Percentiles rank a stretch among this genome's conserved stretches.
Conservation (phyloP, 2,797 vertebrate species). For the Cynodonichthys magdalenae region DNA sequence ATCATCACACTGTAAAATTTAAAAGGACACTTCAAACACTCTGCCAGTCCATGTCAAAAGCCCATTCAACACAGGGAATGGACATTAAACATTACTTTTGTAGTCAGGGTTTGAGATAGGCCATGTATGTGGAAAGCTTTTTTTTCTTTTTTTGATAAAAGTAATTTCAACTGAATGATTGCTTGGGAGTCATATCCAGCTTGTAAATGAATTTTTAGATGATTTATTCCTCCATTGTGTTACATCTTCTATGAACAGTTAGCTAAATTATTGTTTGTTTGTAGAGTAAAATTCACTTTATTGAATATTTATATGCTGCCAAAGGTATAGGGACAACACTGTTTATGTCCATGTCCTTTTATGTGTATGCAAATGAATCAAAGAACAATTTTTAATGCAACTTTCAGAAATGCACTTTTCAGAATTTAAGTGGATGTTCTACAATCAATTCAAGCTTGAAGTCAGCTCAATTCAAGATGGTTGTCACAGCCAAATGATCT, state of each 20-base stretch:
- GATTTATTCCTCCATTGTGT: slow-evolving; percentile 19
- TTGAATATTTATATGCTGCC: too few species aligned
- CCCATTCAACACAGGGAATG: slow-evolving; percentile 11
- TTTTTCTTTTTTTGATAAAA: neutral
- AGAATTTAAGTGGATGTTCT: too few species aligned
- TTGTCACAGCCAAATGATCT: too few species aligned
- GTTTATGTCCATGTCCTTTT: too few species aligned
- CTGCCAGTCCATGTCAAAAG: slow-evolving; percentile 44
- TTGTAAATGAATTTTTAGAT: slow-evolving; percentile 25
- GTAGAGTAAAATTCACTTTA: too few species aligned
- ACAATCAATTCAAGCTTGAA: too few species aligned
- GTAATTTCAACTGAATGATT: slow-evolving; percentile 21
- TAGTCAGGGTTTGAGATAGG: slow-evolving; percentile 15
- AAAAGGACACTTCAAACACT: slow-evolving; percentile 43
- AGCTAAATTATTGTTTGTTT: too few species aligned
- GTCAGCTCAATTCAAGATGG: too few species aligned
- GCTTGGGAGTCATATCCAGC: slow-evolving; percentile 13
- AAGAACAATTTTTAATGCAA: too few species aligned
- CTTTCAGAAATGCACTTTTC: too few species aligned
- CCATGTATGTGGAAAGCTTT: slow-evolving; percentile 22
- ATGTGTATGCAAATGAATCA: too few species aligned
- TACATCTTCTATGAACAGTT: neutral
- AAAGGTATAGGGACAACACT: too few species aligned
- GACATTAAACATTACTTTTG: slow-evolving; percentile 31
- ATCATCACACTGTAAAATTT: slow-evolving; percentile 22